Base-by-base conservation (phyloP, 1,140 invertebrate genomes). In the Drosophila mayri region DNA sequence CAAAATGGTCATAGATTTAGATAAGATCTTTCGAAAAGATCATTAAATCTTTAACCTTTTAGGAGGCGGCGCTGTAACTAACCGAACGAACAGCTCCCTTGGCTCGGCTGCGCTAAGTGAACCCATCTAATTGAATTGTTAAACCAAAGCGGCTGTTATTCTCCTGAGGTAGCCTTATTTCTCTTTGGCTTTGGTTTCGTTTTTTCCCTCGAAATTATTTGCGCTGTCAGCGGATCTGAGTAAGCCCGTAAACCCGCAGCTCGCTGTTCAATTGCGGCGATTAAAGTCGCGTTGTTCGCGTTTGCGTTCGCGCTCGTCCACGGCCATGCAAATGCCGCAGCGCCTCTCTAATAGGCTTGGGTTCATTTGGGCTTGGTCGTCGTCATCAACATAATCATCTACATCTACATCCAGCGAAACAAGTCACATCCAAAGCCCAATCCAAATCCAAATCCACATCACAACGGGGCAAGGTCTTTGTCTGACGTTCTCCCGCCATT, bases 61-160 rank as follows among this genome's bases (percentile, higher is more conserved):
- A 37, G 20, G 22, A 40, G 32, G 25, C 28, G 32, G 32, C 20
- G 18, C 64, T 38, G 28, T 50, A 49, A 66, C 63, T 66, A 67
- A 49, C 35, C 43, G 25, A 65, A 32, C 44, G 18, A 47, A 25
- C 38, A 46, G 41, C 37, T 65, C 20, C 28, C 55, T 62, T n/a
- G 44, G 47, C 70, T 37, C 63, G 35, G 52, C 22, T 11, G 25
- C 20, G 22, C 22, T 14, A 41, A 46, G 55, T 58, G 40, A 78
- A 72, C 41, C 28, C 61, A 64, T 64, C 60, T 87, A 88, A 87
- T 87, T 87, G 76, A 87, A 87, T 88, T 87, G 84, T 88, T 75
- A 70, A 71, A 70, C 25, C 57, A 78, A 70, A 78, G 44, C 75
- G 58, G 12, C 22, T 47, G 50, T 12, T 59, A 55, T 49, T 64